Base-by-base conservation (phyloP, 53 echinoderm and acorn worm genomes). In the Paelopatides confundens region DNA sequence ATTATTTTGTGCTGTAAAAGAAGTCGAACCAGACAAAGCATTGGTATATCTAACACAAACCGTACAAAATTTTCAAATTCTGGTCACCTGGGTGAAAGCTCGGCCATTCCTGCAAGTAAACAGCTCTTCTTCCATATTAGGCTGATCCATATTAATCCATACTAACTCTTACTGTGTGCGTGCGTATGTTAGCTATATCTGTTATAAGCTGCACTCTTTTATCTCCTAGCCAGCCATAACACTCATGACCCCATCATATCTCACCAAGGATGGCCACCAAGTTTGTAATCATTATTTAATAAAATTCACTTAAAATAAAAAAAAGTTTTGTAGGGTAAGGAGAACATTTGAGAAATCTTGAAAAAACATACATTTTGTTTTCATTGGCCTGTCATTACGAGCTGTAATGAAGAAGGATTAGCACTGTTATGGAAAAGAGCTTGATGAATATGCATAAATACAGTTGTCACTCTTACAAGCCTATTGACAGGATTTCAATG, bases 71-170 rank as follows among this genome's bases (percentile, higher is more conserved):
- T 11, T 74, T 39, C 58, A 58, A 58, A 58, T 58, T 58, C 58
- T 74, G 40, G 46, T 74, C 74, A 74, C 74, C 74, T 74, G 74
- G 74, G 46, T 26, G 40, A 31, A 36, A 26, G 40, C 46, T 39
- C 46, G 40, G 39, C 46, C 74, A 40, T 40, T 74, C 23, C 74
- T 74, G 71, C 12, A 71, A 40, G 71, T 38, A 71, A 71, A 43
- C 43, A 74, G 74, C 74, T 74, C 74, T 46, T 74, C 74, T 74
- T 74, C 74, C 74, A 74, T 74, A 37, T n/a, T n/a, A 70, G 36
- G 70, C 70, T 40, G 74, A 39, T 74, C 40, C 74, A 21, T 74
- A n/a, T 74, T 18, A 58, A 18, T 58, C 58, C 58, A 58, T 21
- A 58, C 21, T 58, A 18, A 58, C 58, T 58, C 58, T 58, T 58